Percentiles rank a stretch among this genome's conserved stretches.
Conservation (phyloP, 2,888 invertebrate species). For the Myopa tessellatipennis region DNA sequence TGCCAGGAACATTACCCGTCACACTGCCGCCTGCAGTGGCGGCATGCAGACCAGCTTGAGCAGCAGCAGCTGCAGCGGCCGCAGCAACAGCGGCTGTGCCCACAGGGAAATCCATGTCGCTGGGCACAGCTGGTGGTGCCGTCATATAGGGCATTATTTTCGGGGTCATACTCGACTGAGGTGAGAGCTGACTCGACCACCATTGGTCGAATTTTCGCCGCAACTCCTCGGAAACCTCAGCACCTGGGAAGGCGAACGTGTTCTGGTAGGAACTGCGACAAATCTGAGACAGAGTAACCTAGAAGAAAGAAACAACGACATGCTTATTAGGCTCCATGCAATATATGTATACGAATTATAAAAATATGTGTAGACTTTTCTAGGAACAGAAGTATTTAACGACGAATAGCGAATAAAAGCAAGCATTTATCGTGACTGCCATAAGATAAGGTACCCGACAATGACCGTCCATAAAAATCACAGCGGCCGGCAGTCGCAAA, state of each 20-base stretch:
- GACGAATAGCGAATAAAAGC: too few species aligned
- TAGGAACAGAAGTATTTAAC: too few species aligned
- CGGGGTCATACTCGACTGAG: conserved; percentile 70
- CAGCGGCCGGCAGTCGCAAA: conserved; percentile 44
- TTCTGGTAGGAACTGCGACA: conserved; percentile 81
- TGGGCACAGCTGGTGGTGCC: conserved; percentile 60
- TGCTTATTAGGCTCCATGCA: too few species aligned
- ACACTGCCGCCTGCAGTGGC: conserved; percentile 53
- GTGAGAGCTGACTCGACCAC: conserved; percentile 83
- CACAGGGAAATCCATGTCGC: conserved; percentile 65
- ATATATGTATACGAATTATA: too few species aligned
- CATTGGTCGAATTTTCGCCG: conserved; percentile 91
- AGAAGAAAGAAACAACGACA: conserved; percentile 53
- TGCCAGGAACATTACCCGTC: conserved; percentile 39
- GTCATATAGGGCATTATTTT: conserved; percentile 70
- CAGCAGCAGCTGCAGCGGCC: conserved; percentile 70
- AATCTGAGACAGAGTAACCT: conserved; percentile 85
- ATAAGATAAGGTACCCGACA: not conserved
- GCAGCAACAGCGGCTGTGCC: conserved; percentile 69
- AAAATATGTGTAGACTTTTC: too few species aligned
- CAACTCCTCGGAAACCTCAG: conserved; percentile 85
- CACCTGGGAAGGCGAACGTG: conserved; percentile 73
- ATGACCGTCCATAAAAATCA: conserved; percentile 59
- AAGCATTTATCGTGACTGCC: too few species aligned
- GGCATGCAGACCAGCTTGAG: conserved; percentile 59